A percentile compares a stretch with the other conserved stretches of the same genome.
Evolutionary conservation across 2,888 invertebrate species (phyloP).

Genomic region (Auanema sp.): DNA sequence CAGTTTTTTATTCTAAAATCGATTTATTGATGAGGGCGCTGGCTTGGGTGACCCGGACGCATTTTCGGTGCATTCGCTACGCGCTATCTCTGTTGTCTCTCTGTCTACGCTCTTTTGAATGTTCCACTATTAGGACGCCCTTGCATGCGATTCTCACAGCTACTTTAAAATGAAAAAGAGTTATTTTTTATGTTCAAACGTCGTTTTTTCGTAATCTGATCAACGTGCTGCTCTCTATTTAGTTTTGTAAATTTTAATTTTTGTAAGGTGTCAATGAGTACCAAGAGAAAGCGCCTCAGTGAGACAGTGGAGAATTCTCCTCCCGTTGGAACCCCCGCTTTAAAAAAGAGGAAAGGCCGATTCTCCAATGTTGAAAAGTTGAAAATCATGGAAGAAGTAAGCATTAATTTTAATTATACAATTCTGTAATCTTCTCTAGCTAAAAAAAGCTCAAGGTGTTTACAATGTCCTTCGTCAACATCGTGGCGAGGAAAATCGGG

Average conservation of each 20-base stretch:
- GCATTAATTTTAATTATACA: constrained; percentile 1
- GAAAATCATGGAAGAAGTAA: constrained; percentile 22
- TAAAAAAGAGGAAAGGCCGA: constrained; percentile 34
- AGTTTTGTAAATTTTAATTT: no score
- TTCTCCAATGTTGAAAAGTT: constrained; percentile 30
- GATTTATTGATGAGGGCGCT: constrained; percentile 23
- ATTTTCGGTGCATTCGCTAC: constrained; percentile 12
- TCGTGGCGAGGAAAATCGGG: constrained; percentile 86
- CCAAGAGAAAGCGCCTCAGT: constrained; percentile 37
- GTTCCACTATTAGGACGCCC: no score
- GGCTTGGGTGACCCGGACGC: constrained; percentile 14
- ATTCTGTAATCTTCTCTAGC: constrained; percentile 13
- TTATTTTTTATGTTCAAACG: constrained; percentile 1
- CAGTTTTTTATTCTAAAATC: constrained; percentile 7
- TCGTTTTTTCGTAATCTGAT: not conserved
- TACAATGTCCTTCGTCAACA: constrained; percentile 87
- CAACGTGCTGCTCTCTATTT: no score
- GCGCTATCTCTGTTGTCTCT: constrained; percentile 1
- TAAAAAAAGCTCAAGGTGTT: constrained; percentile 75
- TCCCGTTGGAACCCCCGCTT: constrained; percentile 14
- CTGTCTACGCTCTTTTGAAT: constrained; percentile 14
- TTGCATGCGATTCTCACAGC: no score
- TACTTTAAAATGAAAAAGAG: no score
- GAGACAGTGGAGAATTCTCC: constrained; percentile 25
- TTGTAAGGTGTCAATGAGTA: constrained; percentile 29